Conservation (phyloP, 2,797 vertebrate genomes). For the Arnoldichthys spilopterus region DNA sequence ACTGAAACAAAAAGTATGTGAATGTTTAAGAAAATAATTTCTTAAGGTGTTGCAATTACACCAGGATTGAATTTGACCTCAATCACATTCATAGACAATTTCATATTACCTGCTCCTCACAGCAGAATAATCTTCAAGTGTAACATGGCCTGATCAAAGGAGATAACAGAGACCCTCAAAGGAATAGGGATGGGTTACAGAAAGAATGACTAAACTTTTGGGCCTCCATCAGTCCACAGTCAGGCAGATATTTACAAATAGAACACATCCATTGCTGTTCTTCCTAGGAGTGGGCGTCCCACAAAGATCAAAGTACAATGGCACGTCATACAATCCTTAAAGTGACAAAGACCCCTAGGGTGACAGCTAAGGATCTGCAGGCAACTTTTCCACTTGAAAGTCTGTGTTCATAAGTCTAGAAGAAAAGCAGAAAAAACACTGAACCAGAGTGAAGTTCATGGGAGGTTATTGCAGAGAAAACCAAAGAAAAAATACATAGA, state of each 20-base stretch:
- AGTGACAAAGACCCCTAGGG: neutral
- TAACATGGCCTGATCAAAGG: neutral
- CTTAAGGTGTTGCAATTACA: neutral
- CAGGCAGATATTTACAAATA: neutral
- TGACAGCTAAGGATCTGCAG: slow-evolving; percentile 3
- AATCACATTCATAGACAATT: neutral
- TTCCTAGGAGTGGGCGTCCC: slow-evolving; percentile 3
- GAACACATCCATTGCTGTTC: neutral
- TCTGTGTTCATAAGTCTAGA: neutral
- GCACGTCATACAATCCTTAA: neutral
- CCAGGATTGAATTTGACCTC: neutral
- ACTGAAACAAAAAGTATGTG: neutral
- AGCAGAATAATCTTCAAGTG: neutral
- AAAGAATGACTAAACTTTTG: neutral
- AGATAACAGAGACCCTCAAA: neutral
- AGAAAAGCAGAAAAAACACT: neutral
- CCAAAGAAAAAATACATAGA: neutral
- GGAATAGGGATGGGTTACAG: neutral
- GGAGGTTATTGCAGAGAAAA: neutral
- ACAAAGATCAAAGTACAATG: neutral
- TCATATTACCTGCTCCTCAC: neutral
- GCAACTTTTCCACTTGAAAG: neutral
- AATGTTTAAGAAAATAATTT: neutral
- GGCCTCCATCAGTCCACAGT: neutral
- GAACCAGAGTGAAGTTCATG: neutral